Evolutionary conservation across 2,797 vertebrate genomes (phyloP).

Genomic region (Periparus ater): DNA sequence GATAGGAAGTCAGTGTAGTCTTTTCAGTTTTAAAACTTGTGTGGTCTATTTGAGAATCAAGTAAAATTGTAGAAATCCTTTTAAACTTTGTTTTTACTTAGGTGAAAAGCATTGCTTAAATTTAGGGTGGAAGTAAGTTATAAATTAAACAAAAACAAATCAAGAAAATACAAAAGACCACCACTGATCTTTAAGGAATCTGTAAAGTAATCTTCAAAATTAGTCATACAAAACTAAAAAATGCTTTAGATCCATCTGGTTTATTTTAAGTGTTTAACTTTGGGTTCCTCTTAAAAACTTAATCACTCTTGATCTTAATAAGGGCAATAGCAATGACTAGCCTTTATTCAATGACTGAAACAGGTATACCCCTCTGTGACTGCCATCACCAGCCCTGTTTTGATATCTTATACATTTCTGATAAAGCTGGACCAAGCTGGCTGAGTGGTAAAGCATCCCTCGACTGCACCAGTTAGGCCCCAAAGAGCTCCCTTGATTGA

Average conservation of each 20-base stretch:
- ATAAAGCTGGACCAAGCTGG: not conserved
- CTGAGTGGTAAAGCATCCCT: not conserved
- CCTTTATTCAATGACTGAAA: not conserved
- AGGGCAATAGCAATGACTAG: not conserved
- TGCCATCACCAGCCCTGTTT: not conserved
- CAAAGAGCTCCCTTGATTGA: accelerated
- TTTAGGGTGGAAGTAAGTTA: not conserved
- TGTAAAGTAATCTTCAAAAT: not conserved
- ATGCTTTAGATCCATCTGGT: not conserved
- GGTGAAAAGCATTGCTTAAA: not conserved
- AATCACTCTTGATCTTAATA: not conserved
- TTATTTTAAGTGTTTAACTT: not conserved
- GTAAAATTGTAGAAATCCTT: not conserved
- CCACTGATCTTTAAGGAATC: not conserved
- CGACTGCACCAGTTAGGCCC: too few species aligned
- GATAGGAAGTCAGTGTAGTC: not conserved
- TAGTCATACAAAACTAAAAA: not conserved
- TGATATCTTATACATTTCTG: not conserved
- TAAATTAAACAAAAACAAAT: not conserved
- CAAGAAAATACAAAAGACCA: not conserved
- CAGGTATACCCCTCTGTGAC: not conserved
- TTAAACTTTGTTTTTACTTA: not conserved
- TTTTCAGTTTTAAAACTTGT: not conserved
- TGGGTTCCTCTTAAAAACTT: not conserved
- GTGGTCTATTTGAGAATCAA: not conserved